Percentiles rank a stretch among this genome's conserved stretches.
These are phyloP conservation scores for Opisthocomus hoazin DNA, from an alignment of 2,113 vertebrate genomes.

Conservation along the genomic window DNA sequence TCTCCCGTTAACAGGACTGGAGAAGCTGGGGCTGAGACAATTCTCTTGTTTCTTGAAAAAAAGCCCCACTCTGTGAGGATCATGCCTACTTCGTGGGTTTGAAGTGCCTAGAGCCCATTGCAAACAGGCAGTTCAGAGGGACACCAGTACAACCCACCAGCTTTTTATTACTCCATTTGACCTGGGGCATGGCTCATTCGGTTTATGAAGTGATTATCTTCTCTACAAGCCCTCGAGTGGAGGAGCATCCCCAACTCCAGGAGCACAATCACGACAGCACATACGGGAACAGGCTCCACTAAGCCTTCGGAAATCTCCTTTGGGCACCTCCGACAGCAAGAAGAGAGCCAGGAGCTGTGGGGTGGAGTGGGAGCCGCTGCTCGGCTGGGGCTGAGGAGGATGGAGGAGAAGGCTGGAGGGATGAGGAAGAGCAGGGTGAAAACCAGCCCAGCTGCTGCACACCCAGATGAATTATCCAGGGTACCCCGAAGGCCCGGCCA, in stretches of 20 bases:
- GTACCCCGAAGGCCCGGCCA: not conserved
- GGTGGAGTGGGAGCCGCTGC: not conserved
- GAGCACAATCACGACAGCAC: fast-evolving
- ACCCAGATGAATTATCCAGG: not conserved
- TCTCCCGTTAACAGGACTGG: not conserved
- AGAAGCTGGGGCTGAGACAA: not conserved
- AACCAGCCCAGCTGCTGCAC: not conserved
- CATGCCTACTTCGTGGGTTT: not conserved
- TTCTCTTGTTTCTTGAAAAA: not conserved
- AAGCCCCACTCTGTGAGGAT: not conserved
- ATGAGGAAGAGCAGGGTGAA: not conserved
- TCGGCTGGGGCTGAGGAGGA: not conserved
- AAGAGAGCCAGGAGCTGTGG: fast-evolving
- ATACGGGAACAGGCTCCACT: not conserved
- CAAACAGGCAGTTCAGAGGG: not conserved
- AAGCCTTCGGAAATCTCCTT: not conserved
- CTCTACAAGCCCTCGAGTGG: not conserved
- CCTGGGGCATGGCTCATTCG: fast-evolving
- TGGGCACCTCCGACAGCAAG: not conserved
- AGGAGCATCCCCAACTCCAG: not conserved
- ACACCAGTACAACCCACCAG: not conserved
- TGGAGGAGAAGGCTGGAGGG: fast-evolving
- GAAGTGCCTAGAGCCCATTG: not conserved
- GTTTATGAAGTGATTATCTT: not conserved
- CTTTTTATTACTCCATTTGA: not conserved